A percentile compares a stretch with the other conserved stretches of the same genome.
Evolutionary conservation across 2,888 invertebrate genomes (phyloP).

Genomic region (Microchrysa polita): DNA sequence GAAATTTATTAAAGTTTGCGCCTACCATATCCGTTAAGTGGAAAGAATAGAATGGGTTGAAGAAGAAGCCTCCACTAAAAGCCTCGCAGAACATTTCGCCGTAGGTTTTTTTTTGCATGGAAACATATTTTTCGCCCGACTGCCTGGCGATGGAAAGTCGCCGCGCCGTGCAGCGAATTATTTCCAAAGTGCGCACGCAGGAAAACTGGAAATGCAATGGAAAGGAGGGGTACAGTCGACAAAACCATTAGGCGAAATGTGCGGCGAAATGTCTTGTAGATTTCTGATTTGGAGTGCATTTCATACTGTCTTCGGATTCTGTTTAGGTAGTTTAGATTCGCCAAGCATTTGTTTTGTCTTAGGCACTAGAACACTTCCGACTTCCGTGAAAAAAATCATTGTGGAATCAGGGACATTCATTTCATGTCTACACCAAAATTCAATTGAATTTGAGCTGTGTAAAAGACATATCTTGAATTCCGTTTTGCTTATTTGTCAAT

Average conservation of each 20-base stretch:
- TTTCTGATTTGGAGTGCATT: background rate
- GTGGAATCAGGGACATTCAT: too few species aligned
- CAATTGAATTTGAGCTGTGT: too few species aligned
- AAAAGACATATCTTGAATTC: too few species aligned
- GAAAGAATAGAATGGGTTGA: too few species aligned
- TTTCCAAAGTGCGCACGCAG: slow-evolving; percentile 10
- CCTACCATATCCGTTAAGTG: slow-evolving; percentile 3
- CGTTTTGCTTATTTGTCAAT: too few species aligned
- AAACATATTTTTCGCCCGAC: slow-evolving; percentile 7
- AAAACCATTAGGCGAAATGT: background rate
- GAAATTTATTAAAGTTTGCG: background rate
- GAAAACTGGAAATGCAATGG: slow-evolving; percentile 18
- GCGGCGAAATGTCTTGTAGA: background rate
- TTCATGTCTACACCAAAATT: too few species aligned
- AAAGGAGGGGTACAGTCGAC: slow-evolving; percentile 9
- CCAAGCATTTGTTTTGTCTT: too few species aligned
- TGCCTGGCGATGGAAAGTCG: background rate
- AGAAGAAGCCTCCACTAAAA: background rate
- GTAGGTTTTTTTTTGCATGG: slow-evolving; percentile 9
- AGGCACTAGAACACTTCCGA: too few species aligned
- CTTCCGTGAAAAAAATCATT: too few species aligned
- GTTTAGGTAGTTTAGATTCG: too few species aligned
- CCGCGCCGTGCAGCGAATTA: background rate
- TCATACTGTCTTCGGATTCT: too few species aligned
- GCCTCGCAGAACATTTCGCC: background rate